Percentiles rank a stretch among this genome's conserved stretches.
phyloP scores from a whole-genome alignment of 92 coral and sea anemone genomes.

The Diadumene lineata region DNA sequence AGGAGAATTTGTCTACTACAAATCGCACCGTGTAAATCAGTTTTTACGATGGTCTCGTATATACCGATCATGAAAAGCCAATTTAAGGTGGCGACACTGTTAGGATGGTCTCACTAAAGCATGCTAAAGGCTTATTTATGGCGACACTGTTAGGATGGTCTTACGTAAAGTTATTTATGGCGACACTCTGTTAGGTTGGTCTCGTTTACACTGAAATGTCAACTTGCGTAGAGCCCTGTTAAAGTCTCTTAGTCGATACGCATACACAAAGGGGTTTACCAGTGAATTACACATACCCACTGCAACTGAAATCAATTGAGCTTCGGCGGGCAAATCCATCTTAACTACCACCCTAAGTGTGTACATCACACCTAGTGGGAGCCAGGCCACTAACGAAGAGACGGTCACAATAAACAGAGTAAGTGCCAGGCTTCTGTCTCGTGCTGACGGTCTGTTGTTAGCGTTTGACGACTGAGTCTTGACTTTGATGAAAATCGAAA shows the following conservation, averaged over 20 bases:
- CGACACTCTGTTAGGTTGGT: background rate
- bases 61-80: no score
- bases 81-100: no score
- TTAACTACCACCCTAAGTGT: background rate
- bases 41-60: no score
- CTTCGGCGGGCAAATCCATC: background rate
- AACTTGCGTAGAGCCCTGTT: constrained; percentile 16
- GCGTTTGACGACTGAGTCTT: background rate
- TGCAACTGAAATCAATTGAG: background rate
- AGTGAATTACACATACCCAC: constrained; percentile 7
- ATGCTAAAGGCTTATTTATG: no score
- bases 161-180: no score
- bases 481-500: constrained; percentile 6
- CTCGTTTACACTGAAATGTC: background rate
- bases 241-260: constrained; percentile 24
- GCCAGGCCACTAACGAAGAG: constrained; percentile 17
- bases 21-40: no score
- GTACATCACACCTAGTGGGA: constrained; percentile 1
- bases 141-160: no score
- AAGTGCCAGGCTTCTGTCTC: constrained; percentile 20
- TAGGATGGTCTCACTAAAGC: no score
- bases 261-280: constrained; percentile 16
- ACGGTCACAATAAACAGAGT: constrained; percentile 26
- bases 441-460: background rate
- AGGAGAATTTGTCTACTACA: no score